phyloP scores from a whole-genome alignment of 2,113 vertebrate genomes.

The Paradoxurus hermaphroditus region DNA sequence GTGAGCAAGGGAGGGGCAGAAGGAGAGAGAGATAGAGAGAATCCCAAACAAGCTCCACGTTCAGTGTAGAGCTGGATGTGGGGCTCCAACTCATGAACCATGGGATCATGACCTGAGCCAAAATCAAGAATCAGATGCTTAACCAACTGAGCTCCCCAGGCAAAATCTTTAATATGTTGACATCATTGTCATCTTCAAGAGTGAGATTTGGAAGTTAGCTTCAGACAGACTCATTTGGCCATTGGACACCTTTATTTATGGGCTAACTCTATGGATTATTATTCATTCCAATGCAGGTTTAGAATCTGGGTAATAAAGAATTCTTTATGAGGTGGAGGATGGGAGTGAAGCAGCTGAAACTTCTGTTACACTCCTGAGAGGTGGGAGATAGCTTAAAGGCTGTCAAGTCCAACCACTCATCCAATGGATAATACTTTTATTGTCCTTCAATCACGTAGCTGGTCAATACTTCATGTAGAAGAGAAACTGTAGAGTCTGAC shows the following conservation, averaged over 20 bases:
- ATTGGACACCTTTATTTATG: not conserved
- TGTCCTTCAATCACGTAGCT: constrained; percentile 52
- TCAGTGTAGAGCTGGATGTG: too few species aligned
- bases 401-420: constrained; percentile 3
- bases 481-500: constrained; percentile 48
- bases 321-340: not conserved
- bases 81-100: too few species aligned
- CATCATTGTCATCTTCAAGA: constrained; percentile 1
- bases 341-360: not conserved
- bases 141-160: too few species aligned
- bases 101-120: too few species aligned
- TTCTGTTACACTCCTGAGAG: not conserved
- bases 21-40: too few species aligned
- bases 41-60: too few species aligned
- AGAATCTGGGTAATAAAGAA: not conserved
- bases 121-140: too few species aligned
- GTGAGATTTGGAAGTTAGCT: not conserved
- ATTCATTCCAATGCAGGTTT: not conserved
- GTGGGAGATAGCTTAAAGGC: not conserved
- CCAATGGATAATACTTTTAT: constrained; percentile 42
- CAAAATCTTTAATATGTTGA: not conserved
- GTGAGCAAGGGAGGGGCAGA: too few species aligned
- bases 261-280: not conserved
- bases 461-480: constrained; percentile 45
- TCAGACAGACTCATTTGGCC: not conserved